Conservation (phyloP, 2,888 invertebrate species). For the Emmelina monodactyla region DNA sequence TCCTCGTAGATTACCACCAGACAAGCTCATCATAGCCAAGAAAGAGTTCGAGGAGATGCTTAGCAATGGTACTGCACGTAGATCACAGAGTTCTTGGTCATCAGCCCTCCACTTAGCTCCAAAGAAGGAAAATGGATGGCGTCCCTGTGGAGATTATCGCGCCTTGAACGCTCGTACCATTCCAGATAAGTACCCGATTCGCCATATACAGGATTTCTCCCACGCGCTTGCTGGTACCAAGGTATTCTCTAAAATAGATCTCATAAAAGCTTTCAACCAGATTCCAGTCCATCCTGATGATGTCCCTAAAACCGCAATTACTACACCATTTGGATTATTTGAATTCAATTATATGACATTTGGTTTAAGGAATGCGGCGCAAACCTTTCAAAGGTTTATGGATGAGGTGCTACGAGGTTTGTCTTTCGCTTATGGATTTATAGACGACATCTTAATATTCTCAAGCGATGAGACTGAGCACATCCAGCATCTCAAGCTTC, state of each 20-base stretch:
- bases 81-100: constrained; percentile 20
- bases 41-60: constrained; percentile 18
- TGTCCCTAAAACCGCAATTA: constrained; percentile 24
- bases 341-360: not conserved
- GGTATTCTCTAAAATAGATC: constrained; percentile 18
- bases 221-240: constrained; percentile 7
- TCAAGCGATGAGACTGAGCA: constrained; percentile 15
- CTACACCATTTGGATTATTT: too few relatives aligned
- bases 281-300: constrained; percentile 22
- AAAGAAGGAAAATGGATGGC: constrained; percentile 19
- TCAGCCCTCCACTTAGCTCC: constrained; percentile 21
- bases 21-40: constrained; percentile 14
- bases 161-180: constrained; percentile 2
- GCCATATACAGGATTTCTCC: constrained; percentile 10
- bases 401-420: constrained; percentile 15
- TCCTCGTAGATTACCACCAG: constrained; percentile 17
- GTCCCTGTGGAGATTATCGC: constrained; percentile 25
- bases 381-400: constrained; percentile 16
- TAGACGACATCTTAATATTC: constrained; percentile 7
- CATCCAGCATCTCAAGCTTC: constrained; percentile 15
- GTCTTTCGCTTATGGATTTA: constrained; percentile 18
- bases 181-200: constrained; percentile 5
- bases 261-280: too few relatives aligned
- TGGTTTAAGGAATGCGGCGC: constrained; percentile 25
- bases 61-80: constrained; percentile 15